Conservation (phyloP, 2,113 vertebrate species). For the Anas platyrhynchos region DNA sequence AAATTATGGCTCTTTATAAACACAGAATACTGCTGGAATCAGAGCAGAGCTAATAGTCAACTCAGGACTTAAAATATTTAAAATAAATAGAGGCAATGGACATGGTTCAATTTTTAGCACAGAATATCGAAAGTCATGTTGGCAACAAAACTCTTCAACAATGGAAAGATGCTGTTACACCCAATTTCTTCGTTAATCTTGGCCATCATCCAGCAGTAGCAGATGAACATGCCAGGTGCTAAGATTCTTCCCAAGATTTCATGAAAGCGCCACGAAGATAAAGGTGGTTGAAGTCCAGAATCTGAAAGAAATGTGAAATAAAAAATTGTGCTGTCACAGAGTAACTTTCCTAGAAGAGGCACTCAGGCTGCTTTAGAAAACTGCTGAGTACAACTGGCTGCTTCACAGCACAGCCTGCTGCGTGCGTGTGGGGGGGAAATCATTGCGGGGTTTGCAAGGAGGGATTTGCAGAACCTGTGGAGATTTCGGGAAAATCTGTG, state of each 20-base stretch:
- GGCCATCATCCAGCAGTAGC: background rate
- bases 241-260: background rate
- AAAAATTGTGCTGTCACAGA: background rate
- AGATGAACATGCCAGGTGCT: background rate
- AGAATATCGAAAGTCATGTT: background rate
- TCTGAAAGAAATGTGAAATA: background rate
- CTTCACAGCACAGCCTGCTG: background rate
- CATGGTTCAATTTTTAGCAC: no score
- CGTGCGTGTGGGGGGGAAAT: background rate
- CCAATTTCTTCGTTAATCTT: background rate
- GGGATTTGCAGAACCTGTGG: conserved; percentile 48
- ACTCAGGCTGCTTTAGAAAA: background rate
- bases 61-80: background rate
- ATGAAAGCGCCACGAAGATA: background rate
- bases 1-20: background rate
- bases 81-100: background rate
- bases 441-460: conserved; percentile 24
- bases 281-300: conserved; percentile 6
- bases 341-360: background rate
- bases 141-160: background rate
- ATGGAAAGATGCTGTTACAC: background rate
- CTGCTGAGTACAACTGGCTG: background rate
- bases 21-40: background rate
- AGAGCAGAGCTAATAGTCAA: background rate
- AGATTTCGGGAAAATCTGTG: conserved; percentile 43